phyloP scores from a whole-genome alignment of 1,140 invertebrate species.

The Ceratosolen fusciceps region DNA sequence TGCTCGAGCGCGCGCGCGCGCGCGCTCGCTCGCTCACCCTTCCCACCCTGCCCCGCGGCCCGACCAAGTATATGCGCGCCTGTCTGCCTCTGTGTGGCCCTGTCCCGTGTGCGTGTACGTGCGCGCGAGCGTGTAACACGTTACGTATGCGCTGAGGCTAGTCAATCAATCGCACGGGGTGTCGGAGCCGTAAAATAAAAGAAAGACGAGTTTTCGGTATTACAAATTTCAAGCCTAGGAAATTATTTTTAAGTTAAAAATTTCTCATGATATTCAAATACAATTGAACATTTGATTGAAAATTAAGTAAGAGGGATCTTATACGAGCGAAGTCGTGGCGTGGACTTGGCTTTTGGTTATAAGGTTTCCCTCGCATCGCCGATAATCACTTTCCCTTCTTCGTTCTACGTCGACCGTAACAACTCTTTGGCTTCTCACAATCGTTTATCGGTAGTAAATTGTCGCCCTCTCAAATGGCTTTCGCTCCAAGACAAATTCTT shows the following conservation, averaged over 20 bases:
- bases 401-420: constrained; percentile 6
- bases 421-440: not conserved
- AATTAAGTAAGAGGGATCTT: not conserved
- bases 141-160: not conserved
- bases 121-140: not conserved
- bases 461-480: not conserved
- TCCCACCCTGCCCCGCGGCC: too few species aligned
- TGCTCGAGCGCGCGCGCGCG: not conserved
- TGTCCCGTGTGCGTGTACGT: not conserved
- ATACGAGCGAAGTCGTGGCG: not conserved
- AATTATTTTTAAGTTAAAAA: too few species aligned
- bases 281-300: not conserved
- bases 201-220: too few species aligned
- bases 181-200: too few species aligned
- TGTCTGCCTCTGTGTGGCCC: not conserved
- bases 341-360: not conserved
- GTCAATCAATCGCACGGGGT: not conserved
- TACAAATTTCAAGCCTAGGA: too few species aligned
- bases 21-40: too few species aligned
- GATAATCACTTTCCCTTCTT: not conserved
- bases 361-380: not conserved
- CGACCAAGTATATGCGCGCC: not conserved
- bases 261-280: not conserved
- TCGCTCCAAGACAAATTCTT: not conserved
- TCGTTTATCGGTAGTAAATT: not conserved